Percentiles rank a stretch among this genome's conserved stretches.
These are phyloP conservation scores for Eidolon helvum DNA, from an alignment of 2,113 vertebrate species.

Conservation along the genomic window DNA sequence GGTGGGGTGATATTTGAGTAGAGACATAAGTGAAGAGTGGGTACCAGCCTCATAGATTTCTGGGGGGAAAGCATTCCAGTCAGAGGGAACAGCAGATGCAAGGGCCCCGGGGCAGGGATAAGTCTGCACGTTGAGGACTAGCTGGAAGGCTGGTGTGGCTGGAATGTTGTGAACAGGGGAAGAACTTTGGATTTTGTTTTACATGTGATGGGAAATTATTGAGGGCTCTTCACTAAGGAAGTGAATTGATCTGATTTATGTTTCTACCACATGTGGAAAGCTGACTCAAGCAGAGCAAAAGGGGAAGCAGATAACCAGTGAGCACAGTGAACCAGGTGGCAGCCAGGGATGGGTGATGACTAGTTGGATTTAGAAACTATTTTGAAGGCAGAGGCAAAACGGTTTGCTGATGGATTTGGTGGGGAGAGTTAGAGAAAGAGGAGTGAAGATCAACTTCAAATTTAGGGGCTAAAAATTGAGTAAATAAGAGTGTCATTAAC, in stretches of 20 bases:
- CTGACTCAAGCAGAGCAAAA: not conserved
- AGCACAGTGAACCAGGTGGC: not conserved
- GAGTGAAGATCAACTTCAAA: not conserved
- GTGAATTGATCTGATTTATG: not conserved
- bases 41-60: not conserved
- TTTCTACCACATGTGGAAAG: not conserved
- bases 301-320: not conserved
- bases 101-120: not conserved
- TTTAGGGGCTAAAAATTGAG: not conserved
- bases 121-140: not conserved
- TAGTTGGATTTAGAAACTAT: not conserved
- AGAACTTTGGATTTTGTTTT: not conserved
- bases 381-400: not conserved
- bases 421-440: not conserved
- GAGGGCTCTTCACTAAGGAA: not conserved
- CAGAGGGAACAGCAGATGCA: not conserved
- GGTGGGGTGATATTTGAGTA: not conserved
- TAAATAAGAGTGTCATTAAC: not conserved
- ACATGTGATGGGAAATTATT: not conserved
- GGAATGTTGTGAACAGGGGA: not conserved
- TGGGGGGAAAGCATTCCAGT: not conserved
- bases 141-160: not conserved
- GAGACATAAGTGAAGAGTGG: not conserved
- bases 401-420: not conserved
- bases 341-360: not conserved